phyloP scores from a whole-genome alignment of 2,888 invertebrate genomes.

The Opisthograptis luteolata region DNA sequence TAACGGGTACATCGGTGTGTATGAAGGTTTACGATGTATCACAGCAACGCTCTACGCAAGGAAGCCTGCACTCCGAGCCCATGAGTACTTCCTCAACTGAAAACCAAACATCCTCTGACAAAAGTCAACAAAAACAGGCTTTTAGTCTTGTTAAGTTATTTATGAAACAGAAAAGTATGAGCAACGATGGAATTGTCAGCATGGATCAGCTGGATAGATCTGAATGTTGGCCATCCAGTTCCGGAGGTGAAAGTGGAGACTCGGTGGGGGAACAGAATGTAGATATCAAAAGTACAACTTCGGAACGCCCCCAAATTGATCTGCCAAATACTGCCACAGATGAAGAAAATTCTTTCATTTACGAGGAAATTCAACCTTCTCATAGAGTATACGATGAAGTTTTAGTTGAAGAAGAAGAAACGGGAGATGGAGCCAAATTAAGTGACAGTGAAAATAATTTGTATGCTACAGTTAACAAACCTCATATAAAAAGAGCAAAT shows the following conservation, averaged over 20 bases:
- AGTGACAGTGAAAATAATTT: slow-evolving; percentile 73
- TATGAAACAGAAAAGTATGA: slow-evolving; percentile 95
- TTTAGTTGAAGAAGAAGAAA: slow-evolving; percentile 77
- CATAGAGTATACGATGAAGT: slow-evolving; percentile 78
- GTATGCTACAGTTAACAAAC: slow-evolving; percentile 79
- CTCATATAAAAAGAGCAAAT: slow-evolving; percentile 72
- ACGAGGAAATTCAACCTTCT: slow-evolving; percentile 68
- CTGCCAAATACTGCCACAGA: slow-evolving; percentile 81
- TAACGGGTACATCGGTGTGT: slow-evolving; percentile 71
- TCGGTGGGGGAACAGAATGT: slow-evolving; percentile 79
- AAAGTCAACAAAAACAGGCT: slow-evolving; percentile 86
- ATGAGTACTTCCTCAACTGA: slow-evolving; percentile 83
- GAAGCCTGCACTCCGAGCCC: slow-evolving; percentile 79
- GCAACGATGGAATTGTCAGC: slow-evolving; percentile 89
- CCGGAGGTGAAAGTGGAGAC: slow-evolving; percentile 86
- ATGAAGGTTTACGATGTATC: slow-evolving; percentile 81
- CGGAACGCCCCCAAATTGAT: slow-evolving; percentile 78
- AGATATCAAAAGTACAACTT: slow-evolving; percentile 52
- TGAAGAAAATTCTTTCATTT: slow-evolving; percentile 64
- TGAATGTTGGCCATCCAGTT: slow-evolving; percentile 90
- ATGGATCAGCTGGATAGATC: slow-evolving; percentile 90
- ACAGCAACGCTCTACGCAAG: slow-evolving; percentile 70
- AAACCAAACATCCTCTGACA: slow-evolving; percentile 76
- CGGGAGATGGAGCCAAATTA: slow-evolving; percentile 69
- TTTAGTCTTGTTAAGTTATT: slow-evolving; percentile 92